Conservation (phyloP, 2,113 vertebrate genomes). For the Lasiurus borealis region DNA sequence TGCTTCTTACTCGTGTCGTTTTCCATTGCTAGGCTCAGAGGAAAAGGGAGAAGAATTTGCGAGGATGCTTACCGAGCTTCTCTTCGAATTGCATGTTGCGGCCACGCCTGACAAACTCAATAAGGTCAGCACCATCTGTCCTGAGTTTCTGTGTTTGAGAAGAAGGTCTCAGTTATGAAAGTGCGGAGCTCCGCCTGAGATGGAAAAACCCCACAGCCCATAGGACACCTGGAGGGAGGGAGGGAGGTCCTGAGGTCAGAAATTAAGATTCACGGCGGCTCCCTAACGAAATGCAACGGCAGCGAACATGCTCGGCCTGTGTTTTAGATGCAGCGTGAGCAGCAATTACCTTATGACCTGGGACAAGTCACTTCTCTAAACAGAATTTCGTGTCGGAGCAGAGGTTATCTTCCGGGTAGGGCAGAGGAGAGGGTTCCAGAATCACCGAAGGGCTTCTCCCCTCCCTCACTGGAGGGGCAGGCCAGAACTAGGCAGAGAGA, state of each 20-base stretch:
- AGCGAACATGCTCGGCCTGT: not conserved
- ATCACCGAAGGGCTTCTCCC: not conserved
- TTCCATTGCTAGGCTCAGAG: slow-evolving; percentile 83
- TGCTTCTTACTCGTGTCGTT: slow-evolving; percentile 33
- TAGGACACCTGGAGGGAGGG: fast-evolving
- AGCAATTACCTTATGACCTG: slow-evolving; percentile 54
- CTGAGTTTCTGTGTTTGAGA: not conserved
- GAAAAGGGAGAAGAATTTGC: slow-evolving; percentile 94
- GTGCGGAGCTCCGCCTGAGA: slow-evolving; percentile 12
- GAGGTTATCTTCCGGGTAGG: not conserved
- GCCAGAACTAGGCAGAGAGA: not conserved
- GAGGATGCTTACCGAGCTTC: slow-evolving; percentile 94
- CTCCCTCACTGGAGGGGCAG: fast-evolving
- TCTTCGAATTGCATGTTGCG: slow-evolving; percentile 98
- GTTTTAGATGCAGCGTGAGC: not conserved
- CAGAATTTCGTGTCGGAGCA: not conserved
- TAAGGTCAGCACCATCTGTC: slow-evolving; percentile 90
- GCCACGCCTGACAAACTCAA: slow-evolving; percentile 98
- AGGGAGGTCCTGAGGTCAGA: not conserved
- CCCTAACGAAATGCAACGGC: not conserved
- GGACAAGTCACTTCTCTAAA: slow-evolving; percentile 2
- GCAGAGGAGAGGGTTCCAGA: not conserved
- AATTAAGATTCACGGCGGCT: not conserved
- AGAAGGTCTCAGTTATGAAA: not conserved
- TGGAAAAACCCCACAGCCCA: not conserved